Evolutionary conservation across 2,113 vertebrate species (phyloP).

Genomic region (Saguinus midas): DNA sequence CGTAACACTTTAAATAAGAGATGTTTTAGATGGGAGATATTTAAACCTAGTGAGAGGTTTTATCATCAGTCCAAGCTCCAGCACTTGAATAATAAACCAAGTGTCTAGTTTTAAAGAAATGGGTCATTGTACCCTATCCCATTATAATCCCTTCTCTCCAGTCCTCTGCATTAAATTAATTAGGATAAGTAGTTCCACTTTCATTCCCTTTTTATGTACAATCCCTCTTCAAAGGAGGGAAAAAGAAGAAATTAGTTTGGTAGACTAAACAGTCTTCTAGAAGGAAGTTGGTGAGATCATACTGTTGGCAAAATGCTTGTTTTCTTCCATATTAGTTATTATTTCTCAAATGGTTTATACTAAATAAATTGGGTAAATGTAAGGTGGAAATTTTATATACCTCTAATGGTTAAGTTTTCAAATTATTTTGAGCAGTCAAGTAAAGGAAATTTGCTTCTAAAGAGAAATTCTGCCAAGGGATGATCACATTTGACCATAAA

Average conservation of each 20-base stretch:
- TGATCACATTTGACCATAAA: neutral
- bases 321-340: slow-evolving; percentile 7
- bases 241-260: neutral
- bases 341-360: neutral
- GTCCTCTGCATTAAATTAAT: neutral
- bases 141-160: neutral
- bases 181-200: neutral
- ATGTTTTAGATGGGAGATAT: neutral
- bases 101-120: slow-evolving; percentile 16
- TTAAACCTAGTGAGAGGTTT: neutral
- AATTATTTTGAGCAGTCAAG: neutral
- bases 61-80: neutral
- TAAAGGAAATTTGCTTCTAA: neutral
- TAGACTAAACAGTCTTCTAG: neutral
- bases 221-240: neutral
- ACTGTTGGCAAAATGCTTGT: neutral
- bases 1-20: slow-evolving; percentile 7
- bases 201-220: neutral
- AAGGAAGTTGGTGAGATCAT: neutral
- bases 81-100: neutral
- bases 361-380: neutral
- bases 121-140: neutral
- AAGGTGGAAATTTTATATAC: neutral
- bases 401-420: neutral
- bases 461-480: neutral